A percentile compares a stretch with the other conserved stretches of the same genome.
Evolutionary conservation across 2,888 invertebrate species (phyloP).

Genomic region (Deroplatys truncata): DNA sequence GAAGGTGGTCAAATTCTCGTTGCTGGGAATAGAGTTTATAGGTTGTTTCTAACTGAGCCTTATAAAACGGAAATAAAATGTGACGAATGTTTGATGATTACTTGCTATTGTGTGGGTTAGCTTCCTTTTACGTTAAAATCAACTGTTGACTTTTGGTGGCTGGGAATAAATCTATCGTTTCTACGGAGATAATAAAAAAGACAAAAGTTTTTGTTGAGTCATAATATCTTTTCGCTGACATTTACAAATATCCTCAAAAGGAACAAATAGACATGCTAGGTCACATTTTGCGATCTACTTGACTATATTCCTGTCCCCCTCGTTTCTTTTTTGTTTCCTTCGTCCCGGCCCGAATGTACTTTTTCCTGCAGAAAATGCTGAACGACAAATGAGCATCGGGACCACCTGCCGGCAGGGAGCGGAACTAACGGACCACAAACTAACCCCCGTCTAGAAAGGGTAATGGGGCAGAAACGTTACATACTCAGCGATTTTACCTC

Average conservation of each 20-base stretch:
- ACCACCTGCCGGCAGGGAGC: conserved; percentile 22
- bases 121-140: no score
- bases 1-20: no score
- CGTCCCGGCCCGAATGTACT: not conserved
- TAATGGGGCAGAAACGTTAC: conserved; percentile 27
- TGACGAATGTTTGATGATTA: no score
- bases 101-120: no score
- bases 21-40: no score
- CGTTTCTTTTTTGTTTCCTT: no score
- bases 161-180: no score
- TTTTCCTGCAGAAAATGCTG: not conserved
- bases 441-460: conserved; percentile 20
- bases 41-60: no score
- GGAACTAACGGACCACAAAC: conserved; percentile 26
- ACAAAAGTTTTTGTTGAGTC: no score
- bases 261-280: not conserved
- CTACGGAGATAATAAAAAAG: no score
- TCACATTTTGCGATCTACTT: not conserved
- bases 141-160: no score
- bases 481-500: conserved; percentile 17
- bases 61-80: no score
- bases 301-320: not conserved
- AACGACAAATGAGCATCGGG: conserved; percentile 21
- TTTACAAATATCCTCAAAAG: not conserved
- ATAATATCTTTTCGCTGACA: not conserved